These are phyloP conservation scores for Paragorgia papillata DNA, from an alignment of 92 coral and sea anemone species.

Conservation along the genomic window DNA sequence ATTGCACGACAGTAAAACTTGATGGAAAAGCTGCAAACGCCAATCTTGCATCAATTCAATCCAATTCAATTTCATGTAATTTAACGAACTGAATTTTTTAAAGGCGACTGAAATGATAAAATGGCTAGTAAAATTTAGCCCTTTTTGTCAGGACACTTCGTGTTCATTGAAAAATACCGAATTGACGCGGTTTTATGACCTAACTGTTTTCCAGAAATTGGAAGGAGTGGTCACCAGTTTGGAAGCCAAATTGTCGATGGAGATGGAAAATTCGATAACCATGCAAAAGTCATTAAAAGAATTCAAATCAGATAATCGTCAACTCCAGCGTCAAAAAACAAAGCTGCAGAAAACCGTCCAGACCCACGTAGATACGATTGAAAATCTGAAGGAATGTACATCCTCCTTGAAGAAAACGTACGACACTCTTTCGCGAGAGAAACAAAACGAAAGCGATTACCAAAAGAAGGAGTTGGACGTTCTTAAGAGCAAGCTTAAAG, in stretches of 20 bases:
- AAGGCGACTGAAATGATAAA: no score
- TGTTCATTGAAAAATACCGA: no score
- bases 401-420: neutral
- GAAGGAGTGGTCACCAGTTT: neutral
- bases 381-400: neutral
- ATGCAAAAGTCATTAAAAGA: constrained; percentile 7
- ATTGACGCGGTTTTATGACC: no score
- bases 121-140: no score
- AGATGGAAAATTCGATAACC: constrained; percentile 15
- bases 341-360: neutral
- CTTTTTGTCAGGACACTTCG: no score
- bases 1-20: no score
- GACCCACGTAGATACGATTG: neutral
- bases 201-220: constrained; percentile 7
- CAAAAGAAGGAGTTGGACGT: neutral
- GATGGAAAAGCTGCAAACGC: no score
- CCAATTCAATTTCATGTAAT: no score
- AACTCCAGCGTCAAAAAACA: neutral
- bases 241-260: neutral
- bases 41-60: no score
- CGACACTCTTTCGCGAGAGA: neutral
- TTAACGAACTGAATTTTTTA: no score
- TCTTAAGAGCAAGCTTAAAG: neutral
- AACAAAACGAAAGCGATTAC: neutral
- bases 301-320: constrained; percentile 8